Conservation (phyloP, 2,797 vertebrate genomes). For the Neomorphus geoffroyi region DNA sequence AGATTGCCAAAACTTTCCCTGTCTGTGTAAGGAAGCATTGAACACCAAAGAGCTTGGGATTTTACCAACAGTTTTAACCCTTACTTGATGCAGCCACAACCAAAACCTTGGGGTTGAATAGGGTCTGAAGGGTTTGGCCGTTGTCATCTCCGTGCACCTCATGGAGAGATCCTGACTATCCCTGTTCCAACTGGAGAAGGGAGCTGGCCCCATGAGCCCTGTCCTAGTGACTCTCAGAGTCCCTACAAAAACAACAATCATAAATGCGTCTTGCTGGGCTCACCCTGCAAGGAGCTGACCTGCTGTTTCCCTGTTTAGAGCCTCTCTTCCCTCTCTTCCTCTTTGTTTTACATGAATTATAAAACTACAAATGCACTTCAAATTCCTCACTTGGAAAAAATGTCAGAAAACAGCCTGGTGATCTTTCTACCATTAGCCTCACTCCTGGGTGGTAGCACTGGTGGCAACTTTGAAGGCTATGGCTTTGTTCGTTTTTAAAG, state of each 20-base stretch:
- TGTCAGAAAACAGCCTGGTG: not conserved
- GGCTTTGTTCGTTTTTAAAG: not conserved
- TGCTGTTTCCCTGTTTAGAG: not conserved
- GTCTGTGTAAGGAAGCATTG: not conserved
- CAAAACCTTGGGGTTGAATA: not conserved
- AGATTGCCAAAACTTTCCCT: conserved; percentile 6
- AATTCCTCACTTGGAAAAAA: not conserved
- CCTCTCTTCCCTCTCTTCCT: not conserved
- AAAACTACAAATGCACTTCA: not conserved
- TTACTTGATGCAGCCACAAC: not conserved
- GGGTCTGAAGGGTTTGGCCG: not conserved
- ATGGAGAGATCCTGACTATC: not conserved
- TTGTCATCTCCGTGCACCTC: not conserved
- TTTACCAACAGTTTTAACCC: conserved; percentile 6
- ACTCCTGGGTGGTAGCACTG: not conserved
- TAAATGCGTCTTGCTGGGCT: not conserved
- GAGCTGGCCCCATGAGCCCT: not conserved
- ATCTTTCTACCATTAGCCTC: not conserved
- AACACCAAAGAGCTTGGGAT: not conserved
- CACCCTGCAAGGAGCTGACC: not conserved
- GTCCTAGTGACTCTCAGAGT: not conserved
- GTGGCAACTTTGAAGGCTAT: not conserved
- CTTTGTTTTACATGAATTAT: not conserved
- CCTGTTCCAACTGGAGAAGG: not conserved
- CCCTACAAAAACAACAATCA: not conserved